These are phyloP conservation scores for Epinephelus fuscoguttatus DNA, from an alignment of 2,113 vertebrate species.

Conservation along the genomic window DNA sequence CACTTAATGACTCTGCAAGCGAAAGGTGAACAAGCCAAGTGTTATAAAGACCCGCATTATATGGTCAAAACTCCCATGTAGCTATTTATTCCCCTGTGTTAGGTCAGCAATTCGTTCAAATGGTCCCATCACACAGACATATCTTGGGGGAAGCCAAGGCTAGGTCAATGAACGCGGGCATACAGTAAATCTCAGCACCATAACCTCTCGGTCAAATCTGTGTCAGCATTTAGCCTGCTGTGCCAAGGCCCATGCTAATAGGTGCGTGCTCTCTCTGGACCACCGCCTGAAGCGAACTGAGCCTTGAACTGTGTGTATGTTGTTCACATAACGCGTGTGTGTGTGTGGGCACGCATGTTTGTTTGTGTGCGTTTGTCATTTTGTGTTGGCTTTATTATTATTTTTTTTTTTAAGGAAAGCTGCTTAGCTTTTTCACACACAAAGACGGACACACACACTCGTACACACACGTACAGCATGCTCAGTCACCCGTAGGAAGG, in stretches of 20 bases:
- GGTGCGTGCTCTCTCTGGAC: slow-evolving; percentile 54
- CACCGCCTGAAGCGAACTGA: slow-evolving; percentile 40
- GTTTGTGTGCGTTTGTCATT: slow-evolving; percentile 55
- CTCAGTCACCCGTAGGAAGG: slow-evolving; percentile 82
- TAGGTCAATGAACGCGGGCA: slow-evolving; percentile 62
- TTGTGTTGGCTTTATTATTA: slow-evolving; percentile 43
- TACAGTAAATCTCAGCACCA: slow-evolving; percentile 72
- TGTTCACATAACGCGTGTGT: background rate
- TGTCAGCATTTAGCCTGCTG: slow-evolving; percentile 75
- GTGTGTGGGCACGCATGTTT: background rate
- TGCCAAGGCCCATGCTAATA: slow-evolving; percentile 72
- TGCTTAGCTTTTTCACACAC: slow-evolving; percentile 51
- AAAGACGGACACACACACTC: slow-evolving; percentile 25
- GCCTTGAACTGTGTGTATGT: slow-evolving; percentile 56
- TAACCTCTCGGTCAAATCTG: slow-evolving; percentile 76
- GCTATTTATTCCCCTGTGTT: slow-evolving; percentile 63
- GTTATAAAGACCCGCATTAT: slow-evolving; percentile 61
- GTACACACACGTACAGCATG: slow-evolving; percentile 67
- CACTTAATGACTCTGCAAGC: slow-evolving; percentile 60
- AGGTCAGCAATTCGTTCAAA: slow-evolving; percentile 73
- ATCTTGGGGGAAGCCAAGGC: slow-evolving; percentile 68
- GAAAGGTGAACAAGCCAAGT: slow-evolving; percentile 67
- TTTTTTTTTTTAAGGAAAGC: slow-evolving; percentile 36
- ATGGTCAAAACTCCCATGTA: slow-evolving; percentile 63
- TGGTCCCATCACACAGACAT: slow-evolving; percentile 62